A percentile compares a stretch with the other conserved stretches of the same genome.
phyloP scores from a whole-genome alignment of 2,888 invertebrate species.

The Trilocha varians region DNA sequence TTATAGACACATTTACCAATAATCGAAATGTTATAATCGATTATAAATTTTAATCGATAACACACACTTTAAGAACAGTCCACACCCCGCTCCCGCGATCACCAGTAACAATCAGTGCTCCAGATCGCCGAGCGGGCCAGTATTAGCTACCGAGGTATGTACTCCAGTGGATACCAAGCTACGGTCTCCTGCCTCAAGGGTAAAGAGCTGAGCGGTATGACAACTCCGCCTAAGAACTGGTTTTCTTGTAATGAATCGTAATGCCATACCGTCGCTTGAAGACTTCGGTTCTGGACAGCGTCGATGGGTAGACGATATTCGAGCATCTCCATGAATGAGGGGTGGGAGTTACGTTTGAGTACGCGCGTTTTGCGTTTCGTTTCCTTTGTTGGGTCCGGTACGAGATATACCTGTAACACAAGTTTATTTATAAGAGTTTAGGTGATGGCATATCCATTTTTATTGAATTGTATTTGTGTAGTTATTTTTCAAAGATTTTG shows the following conservation, averaged over 20 bases:
- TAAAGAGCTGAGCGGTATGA: constrained; percentile 81
- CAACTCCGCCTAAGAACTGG: constrained; percentile 94
- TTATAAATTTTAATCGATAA: too few species aligned
- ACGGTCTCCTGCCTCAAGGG: constrained; percentile 85
- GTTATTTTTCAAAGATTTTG: too few species aligned
- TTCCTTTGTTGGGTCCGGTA: constrained; percentile 92
- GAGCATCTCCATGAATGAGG: constrained; percentile 98
- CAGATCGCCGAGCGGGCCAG: constrained; percentile 47
- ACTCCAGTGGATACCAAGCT: constrained; percentile 87
- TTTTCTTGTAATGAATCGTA: constrained; percentile 95
- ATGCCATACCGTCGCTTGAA: constrained; percentile 97
- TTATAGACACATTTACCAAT: too few species aligned
- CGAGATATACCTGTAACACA: constrained; percentile 78
- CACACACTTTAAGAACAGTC: constrained; percentile 4
- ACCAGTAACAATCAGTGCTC: constrained; percentile 28
- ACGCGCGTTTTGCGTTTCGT: constrained; percentile 98
- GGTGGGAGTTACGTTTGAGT: constrained; percentile 92
- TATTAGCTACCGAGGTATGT: constrained; percentile 63
- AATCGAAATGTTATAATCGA: too few species aligned
- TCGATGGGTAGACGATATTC: constrained; percentile 91
- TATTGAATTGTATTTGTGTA: too few species aligned
- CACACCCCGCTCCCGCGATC: constrained; percentile 5
- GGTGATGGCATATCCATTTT: too few species aligned
- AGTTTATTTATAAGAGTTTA: too few species aligned
- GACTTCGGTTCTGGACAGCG: constrained; percentile 78